Base-by-base conservation (phyloP, 2,888 invertebrate species). In the Sesia apiformis region DNA sequence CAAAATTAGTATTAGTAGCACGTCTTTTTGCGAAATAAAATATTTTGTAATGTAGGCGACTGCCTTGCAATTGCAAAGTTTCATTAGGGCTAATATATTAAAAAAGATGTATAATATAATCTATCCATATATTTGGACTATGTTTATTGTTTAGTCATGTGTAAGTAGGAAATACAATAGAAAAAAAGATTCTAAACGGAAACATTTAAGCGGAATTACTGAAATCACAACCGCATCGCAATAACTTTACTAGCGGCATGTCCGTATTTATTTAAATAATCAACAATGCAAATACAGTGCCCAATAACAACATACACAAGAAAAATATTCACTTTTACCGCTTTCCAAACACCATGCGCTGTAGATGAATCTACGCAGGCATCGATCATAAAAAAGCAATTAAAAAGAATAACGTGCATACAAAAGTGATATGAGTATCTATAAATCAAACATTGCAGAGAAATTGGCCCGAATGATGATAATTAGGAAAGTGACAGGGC, bases 401-500 rank as follows among this genome's bases (percentile, higher is more conserved):
- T 54, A 42, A 57, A 60, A 60, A 64, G 58, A 60, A 57, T 63
- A 65, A 54, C 58, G 70, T 60, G 72, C 72, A 76, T 74, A 74
- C 70, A 72, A 69, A 72, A 68, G 68, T 74, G 65, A 67, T 76
- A 46, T 46, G 46, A 7, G 5, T 50, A 72, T 72, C 69, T 72
- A 72, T 76, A 68, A 76, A 77, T 78, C 74, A 77, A 70, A 76
- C 67, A 78, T 77, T 60, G 72, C 65, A 72, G 82, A 81, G 81
- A 84, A 82, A 83, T 75, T 7, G 49, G 63, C 64, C 64, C 60
- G 63, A 63, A 71, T 67, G 72, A 73, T 77, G 78, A 67, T 81
- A 78, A 81, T 83, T 80, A 82, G 74, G 76, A 85, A 85, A 85
- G 84, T 85, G 84, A 83, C 84, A 78, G 76, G 75, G 80, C 78